Evolutionary conservation across 2,797 vertebrate genomes (phyloP), one percentile per base, ranked within the genome.

Genomic region (Cheirogaleus major): DNA sequence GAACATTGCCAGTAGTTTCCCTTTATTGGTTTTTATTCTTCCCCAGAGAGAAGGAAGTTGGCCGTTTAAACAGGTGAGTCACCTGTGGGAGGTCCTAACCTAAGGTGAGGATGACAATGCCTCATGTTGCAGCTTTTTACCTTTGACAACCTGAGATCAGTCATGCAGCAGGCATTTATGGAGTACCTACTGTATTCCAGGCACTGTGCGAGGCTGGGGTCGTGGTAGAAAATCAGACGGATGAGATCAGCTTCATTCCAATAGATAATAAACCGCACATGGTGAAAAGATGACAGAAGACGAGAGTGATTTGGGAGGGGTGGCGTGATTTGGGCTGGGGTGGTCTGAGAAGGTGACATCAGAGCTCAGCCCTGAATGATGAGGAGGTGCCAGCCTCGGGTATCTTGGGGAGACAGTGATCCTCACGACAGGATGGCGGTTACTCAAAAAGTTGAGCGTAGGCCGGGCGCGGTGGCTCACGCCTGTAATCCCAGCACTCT

Each of bases 31-130:
- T 23, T 41, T 48, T 25, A 17, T 32, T 81, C 69, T 80, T 30
- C 73, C 57, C 65, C 9, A 0, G 13, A n/a, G 45, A 69, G 30
- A 17, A 87, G 87, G 95, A 93, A 81, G 35, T 22, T 2, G 50
- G 10, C 41, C 22, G 10, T n/a, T 30, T 73, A 57, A 85, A 69
- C 13, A 69, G 91, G 12, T 91, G 87, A 93, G 82, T 95, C 91
- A 91, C 38, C 81, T 22, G 13, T 7, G 63, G 63, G 45, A 3
- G 6, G n/a, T n/a, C 32, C n/a, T 70, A 30, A 5, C 20, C 70
- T n/a, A 4, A 4, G 8, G 15, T 41, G 83, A 32, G 63, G 23
- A 3, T 13, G 41, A 89, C 38, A 23, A 25, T 3, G 30, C 12
- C 73, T 89, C 65, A 22, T 20, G 0, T 41, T 41, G 7, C 63